A percentile compares a stretch with the other conserved stretches of the same genome.
Conservation (phyloP, 2,888 invertebrate genomes). For the Epirrita christyi region DNA sequence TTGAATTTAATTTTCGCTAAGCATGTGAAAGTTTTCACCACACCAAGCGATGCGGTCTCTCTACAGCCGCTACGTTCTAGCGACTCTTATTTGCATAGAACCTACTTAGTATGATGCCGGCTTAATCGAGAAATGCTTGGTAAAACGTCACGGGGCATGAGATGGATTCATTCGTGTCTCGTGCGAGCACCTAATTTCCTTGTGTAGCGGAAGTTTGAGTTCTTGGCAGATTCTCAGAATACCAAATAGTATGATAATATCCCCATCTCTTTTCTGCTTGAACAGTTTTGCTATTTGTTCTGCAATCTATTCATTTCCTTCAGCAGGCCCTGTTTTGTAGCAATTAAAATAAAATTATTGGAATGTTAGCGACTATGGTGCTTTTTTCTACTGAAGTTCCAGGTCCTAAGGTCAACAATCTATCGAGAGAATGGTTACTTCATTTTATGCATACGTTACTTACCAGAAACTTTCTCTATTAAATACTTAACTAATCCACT, state of each 20-base stretch:
- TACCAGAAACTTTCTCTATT: constrained; percentile 26
- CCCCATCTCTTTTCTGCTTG: constrained; percentile 5
- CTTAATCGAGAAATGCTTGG: constrained; percentile 22
- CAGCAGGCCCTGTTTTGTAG: background rate
- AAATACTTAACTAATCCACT: constrained; percentile 35
- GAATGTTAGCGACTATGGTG: too few relatives aligned
- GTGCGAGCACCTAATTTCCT: constrained; percentile 41
- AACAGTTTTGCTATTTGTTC: constrained; percentile 17
- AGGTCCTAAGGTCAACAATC: too few relatives aligned
- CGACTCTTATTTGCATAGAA: constrained; percentile 15
- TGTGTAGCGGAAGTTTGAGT: constrained; percentile 41
- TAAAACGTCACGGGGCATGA: constrained; percentile 24
- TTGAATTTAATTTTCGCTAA: too few relatives aligned
- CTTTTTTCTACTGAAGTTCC: too few relatives aligned
- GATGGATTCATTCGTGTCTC: constrained; percentile 37
- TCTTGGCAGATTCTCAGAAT: constrained; percentile 34
- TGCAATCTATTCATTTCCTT: constrained; percentile 19
- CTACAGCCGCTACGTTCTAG: too few relatives aligned
- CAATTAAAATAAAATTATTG: too few relatives aligned
- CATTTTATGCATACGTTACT: constrained; percentile 10
- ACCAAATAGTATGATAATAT: constrained; percentile 27
- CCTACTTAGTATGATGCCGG: constrained; percentile 8
- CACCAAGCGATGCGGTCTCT: too few relatives aligned
- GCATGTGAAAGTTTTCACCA: too few relatives aligned
- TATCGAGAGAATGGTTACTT: background rate